Evolutionary conservation across 2,113 vertebrate genomes (phyloP).

Genomic region (Spilogale gracilis): DNA sequence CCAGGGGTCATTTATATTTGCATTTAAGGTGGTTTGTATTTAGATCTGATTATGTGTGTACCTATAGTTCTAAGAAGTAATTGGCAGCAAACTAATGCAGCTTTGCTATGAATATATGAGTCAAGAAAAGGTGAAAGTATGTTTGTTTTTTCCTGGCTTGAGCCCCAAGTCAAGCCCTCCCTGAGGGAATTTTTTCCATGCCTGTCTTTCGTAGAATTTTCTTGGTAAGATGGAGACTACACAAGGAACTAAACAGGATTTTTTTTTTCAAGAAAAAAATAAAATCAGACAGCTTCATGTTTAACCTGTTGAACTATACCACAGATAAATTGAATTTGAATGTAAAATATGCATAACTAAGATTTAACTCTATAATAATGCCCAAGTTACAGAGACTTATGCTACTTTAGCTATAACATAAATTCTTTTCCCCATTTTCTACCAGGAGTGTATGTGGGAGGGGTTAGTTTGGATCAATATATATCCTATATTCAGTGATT

Average conservation of each 20-base stretch:
- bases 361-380: background rate
- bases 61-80: constrained; percentile 23
- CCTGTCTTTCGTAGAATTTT: background rate
- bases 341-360: background rate
- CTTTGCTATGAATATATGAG: background rate
- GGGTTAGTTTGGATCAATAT: background rate
- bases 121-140: background rate
- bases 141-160: background rate
- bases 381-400: background rate
- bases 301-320: background rate
- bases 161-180: background rate
- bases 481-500: no score
- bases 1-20: background rate
- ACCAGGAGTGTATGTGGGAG: no score
- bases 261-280: background rate
- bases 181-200: background rate
- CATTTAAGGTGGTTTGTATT: constrained; percentile 35
- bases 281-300: background rate
- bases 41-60: background rate
- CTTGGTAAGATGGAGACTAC: background rate
- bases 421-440: background rate
- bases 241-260: background rate
- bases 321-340: background rate
- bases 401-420: background rate
- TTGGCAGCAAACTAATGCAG: background rate